A percentile compares a stretch with the other conserved stretches of the same genome.
phyloP scores from a whole-genome alignment of 1,140 invertebrate genomes.

The Drosophila yakuba region DNA sequence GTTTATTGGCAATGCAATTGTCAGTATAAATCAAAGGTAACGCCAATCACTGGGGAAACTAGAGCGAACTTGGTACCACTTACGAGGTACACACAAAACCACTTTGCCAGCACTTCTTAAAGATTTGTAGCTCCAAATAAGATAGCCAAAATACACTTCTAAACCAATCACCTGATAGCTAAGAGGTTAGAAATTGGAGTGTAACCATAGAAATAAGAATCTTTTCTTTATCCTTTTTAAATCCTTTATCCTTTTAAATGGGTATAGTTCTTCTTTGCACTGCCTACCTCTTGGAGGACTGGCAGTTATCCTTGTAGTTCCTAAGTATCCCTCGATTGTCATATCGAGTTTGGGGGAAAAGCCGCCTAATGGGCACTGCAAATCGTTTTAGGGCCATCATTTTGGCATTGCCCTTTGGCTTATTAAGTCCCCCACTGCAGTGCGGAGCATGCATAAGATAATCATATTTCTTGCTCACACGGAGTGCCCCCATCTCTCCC shows the following conservation, averaged over 20 bases:
- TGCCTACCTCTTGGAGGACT: too few species aligned
- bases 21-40: slow-evolving; percentile 51
- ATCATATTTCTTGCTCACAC: slow-evolving; percentile 68
- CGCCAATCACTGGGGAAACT: slow-evolving; percentile 26
- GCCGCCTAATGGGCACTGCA: slow-evolving; percentile 24
- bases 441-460: slow-evolving; percentile 68
- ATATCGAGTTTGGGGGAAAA: slow-evolving; percentile 6
- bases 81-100: slow-evolving; percentile 39
- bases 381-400: slow-evolving; percentile 39
- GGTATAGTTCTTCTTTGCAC: too few species aligned
- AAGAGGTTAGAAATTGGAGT: background rate
- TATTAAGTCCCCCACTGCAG: slow-evolving; percentile 52
- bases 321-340: background rate
- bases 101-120: slow-evolving; percentile 22
- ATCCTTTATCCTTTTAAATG: too few species aligned
- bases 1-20: slow-evolving; percentile 42
- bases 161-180: background rate
- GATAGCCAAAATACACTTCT: too few species aligned
- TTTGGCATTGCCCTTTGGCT: slow-evolving; percentile 37
- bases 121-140: background rate
- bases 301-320: background rate
- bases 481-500: background rate
- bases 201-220: too few species aligned
- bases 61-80: slow-evolving; percentile 26
- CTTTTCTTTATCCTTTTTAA: too few species aligned